phyloP scores from a whole-genome alignment of 1,140 invertebrate genomes.

The Heterodera schachtii region DNA sequence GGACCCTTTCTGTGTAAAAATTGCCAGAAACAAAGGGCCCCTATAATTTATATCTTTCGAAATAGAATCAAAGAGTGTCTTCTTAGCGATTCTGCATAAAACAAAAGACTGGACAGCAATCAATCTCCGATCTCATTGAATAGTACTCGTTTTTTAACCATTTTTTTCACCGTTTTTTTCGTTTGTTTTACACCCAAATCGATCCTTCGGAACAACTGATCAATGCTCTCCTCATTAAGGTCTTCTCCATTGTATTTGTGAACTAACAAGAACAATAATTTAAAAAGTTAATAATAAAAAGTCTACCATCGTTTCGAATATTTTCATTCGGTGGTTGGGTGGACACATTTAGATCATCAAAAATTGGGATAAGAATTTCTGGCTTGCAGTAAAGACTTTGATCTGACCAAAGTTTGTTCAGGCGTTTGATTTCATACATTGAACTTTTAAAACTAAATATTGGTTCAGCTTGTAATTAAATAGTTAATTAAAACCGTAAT shows the following conservation, averaged over 20 bases:
- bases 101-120: too few relatives aligned
- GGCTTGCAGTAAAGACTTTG: slow-evolving; percentile 39
- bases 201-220: slow-evolving; percentile 43
- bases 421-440: slow-evolving; percentile 47
- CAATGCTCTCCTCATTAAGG: slow-evolving; percentile 28
- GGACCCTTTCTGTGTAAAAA: too few relatives aligned
- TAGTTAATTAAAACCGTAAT: slow-evolving; percentile 21
- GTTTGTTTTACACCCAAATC: slow-evolving; percentile 41
- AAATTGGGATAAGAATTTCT: slow-evolving; percentile 39
- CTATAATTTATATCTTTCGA: too few relatives aligned
- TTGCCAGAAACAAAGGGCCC: too few relatives aligned
- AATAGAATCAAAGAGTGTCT: too few relatives aligned
- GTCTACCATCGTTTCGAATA: too few relatives aligned
- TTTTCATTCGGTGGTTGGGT: slow-evolving; percentile 20
- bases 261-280: too few relatives aligned
- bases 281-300: too few relatives aligned
- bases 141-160: not conserved
- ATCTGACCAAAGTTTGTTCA: slow-evolving; percentile 44
- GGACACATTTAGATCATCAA: slow-evolving; percentile 12
- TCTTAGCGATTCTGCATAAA: too few relatives aligned
- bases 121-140: not conserved
- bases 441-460: slow-evolving; percentile 36
- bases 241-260: not conserved
- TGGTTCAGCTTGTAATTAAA: not conserved
- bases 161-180: slow-evolving; percentile 23